Conservation (phyloP, 1,140 invertebrate species). For the Chironomus tepperi region DNA sequence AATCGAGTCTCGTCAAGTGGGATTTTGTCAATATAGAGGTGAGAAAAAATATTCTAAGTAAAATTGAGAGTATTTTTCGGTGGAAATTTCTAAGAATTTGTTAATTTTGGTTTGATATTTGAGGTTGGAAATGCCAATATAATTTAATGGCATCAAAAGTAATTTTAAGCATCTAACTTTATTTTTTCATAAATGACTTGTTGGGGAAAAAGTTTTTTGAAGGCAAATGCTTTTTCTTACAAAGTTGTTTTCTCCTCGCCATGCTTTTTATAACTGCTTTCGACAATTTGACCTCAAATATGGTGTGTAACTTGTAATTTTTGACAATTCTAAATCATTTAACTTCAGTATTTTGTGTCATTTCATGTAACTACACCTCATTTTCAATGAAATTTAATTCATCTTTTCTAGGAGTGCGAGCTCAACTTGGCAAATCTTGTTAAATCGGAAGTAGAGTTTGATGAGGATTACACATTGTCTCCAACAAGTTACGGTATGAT, state of each 20-base stretch:
- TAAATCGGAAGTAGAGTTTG: constrained; percentile 38
- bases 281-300: neutral
- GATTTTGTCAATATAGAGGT: neutral
- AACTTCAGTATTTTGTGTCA: too few relatives aligned
- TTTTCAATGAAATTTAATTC: neutral
- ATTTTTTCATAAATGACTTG: too few relatives aligned
- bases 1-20: constrained; percentile 22
- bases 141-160: too few relatives aligned
- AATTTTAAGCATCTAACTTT: too few relatives aligned
- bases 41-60: neutral
- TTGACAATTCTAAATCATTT: neutral
- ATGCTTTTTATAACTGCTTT: too few relatives aligned
- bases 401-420: constrained; percentile 35
- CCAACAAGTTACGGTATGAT: constrained; percentile 32
- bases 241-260: too few relatives aligned
- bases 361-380: too few relatives aligned
- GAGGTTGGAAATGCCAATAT: too few relatives aligned
- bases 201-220: too few relatives aligned
- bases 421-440: constrained; percentile 39
- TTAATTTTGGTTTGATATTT: too few relatives aligned
- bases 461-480: constrained; percentile 40
- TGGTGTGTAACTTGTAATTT: neutral
- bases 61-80: neutral
- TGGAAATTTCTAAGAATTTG: neutral
- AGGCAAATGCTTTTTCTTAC: too few relatives aligned